These are phyloP conservation scores for Leucophenga maculata DNA, from an alignment of 2,888 invertebrate genomes.

Conservation along the genomic window DNA sequence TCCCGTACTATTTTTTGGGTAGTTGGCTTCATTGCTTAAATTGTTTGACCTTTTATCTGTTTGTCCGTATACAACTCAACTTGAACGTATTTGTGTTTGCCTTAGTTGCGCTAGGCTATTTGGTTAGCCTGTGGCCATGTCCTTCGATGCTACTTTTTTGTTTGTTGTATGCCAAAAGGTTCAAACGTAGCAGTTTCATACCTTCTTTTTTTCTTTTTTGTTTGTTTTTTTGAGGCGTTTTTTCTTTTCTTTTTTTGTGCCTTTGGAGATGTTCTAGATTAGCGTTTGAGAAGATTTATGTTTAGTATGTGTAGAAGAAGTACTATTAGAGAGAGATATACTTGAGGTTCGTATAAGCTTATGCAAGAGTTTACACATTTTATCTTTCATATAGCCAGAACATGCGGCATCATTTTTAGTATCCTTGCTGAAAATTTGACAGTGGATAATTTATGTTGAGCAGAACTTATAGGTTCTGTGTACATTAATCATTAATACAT, in stretches of 20 bases:
- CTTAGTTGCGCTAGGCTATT: not conserved
- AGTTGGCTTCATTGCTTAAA: constrained; percentile 15
- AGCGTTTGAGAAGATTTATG: constrained; percentile 9
- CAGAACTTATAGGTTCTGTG: no score
- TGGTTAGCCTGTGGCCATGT: not conserved
- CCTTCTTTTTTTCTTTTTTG: not conserved
- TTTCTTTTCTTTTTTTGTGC: constrained; percentile 10
- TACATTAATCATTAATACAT: no score
- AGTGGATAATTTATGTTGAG: no score
- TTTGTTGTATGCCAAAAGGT: not conserved
- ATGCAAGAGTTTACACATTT: no score
- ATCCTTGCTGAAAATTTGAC: no score
- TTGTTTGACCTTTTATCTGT: constrained; percentile 21
- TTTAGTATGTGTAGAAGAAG: no score
- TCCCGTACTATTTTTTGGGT: not conserved
- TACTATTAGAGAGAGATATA: no score
- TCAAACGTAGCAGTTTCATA: not conserved
- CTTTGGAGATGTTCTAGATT: not conserved
- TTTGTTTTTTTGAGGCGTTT: not conserved
- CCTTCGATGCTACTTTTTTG: not conserved
- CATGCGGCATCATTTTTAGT: no score
- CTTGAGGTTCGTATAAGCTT: no score
- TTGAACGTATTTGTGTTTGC: not conserved
- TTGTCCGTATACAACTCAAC: not conserved
- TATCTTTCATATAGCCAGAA: no score